Evolutionary conservation across 2,797 vertebrate species (phyloP), one percentile per base, ranked within the genome.

Genomic region (Crossoptilon crossoptilon): DNA sequence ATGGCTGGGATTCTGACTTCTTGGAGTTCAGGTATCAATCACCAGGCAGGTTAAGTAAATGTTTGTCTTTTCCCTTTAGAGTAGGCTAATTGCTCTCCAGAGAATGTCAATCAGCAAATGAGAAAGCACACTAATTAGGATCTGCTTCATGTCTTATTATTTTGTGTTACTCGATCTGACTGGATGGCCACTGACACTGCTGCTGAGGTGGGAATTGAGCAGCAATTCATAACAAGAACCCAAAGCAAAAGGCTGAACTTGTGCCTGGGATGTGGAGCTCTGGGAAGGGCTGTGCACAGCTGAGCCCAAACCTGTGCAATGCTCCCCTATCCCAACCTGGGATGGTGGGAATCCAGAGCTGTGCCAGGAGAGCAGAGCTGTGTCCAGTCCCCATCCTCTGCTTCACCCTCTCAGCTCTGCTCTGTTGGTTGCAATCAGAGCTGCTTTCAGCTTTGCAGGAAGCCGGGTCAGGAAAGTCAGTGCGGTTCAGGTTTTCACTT

Each of bases 71-170:
- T 97, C 94, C 93, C 91, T 96, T 97, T 97, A 97, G 97, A 97
- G 97, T 85, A 94, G 95, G 94, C 94, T 98, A 98, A 98, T 98
- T 98, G 97, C 97, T 97, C 97, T 97, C 97, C 84, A 84, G 97
- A 97, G 97, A 92, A 94, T 37, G 76, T 88, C 96, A 97, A 93
- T 95, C 94, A 96, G 94, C 88, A 66, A 90, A 96, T 87, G 93
- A 96, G 96, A 95, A 96, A 96, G 92, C 86, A 87, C 69, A 27
- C 93, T 97, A 97, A 98, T 97, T 97, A 92, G 95, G 97, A 97
- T 93, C 94, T 97, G 44, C 95, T 97, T 95, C 89, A 29, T 8
- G 55, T 90, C 90, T 87, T 74, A 27, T 41, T 94, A 84, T 67
- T 95, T 90, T 73, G 78, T 91, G 56, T 75, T 59, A 5, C 88